Percentiles rank a stretch among this genome's conserved stretches.
Evolutionary conservation across 1,140 invertebrate genomes (phyloP).

Genomic region (Megathymus violae): DNA sequence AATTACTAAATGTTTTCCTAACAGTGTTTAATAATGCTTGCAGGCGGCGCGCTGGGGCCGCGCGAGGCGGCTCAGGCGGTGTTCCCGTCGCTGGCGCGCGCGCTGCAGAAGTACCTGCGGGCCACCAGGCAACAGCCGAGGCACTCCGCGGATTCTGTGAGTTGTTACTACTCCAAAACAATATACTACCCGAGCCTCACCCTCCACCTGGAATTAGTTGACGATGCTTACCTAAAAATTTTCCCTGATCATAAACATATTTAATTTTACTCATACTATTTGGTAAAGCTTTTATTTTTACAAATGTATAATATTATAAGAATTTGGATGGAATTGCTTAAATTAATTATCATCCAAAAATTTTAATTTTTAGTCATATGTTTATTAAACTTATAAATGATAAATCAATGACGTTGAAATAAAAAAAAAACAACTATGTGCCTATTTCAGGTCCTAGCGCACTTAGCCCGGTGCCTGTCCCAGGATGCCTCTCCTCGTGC

Average conservation of each 20-base stretch:
- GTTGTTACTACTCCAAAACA: slow-evolving; percentile 7
- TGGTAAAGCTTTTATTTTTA: too few relatives aligned
- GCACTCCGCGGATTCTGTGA: slow-evolving; percentile 96
- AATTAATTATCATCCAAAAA: too few relatives aligned
- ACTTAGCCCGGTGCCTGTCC: slow-evolving; percentile 95
- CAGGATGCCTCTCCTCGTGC: slow-evolving; percentile 96
- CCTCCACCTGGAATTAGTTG: too few relatives aligned
- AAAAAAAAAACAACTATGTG: background rate
- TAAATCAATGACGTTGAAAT: too few relatives aligned
- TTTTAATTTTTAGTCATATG: background rate
- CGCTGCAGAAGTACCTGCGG: slow-evolving; percentile 97
- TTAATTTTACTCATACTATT: too few relatives aligned
- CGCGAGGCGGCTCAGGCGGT: slow-evolving; percentile 98
- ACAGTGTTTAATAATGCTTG: slow-evolving; percentile 12
- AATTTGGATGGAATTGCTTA: too few relatives aligned
- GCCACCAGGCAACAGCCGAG: slow-evolving; percentile 97
- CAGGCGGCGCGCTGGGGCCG: slow-evolving; percentile 92
- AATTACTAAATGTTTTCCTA: too few relatives aligned
- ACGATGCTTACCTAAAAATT: too few relatives aligned
- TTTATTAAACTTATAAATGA: background rate
- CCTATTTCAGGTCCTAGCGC: slow-evolving; percentile 82
- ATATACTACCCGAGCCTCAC: too few relatives aligned
- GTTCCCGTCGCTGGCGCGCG: slow-evolving; percentile 97
- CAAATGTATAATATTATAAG: too few relatives aligned
- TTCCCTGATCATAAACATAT: too few relatives aligned